Base-by-base conservation (phyloP, 2,797 vertebrate species). In the Chelmon rostratus region DNA sequence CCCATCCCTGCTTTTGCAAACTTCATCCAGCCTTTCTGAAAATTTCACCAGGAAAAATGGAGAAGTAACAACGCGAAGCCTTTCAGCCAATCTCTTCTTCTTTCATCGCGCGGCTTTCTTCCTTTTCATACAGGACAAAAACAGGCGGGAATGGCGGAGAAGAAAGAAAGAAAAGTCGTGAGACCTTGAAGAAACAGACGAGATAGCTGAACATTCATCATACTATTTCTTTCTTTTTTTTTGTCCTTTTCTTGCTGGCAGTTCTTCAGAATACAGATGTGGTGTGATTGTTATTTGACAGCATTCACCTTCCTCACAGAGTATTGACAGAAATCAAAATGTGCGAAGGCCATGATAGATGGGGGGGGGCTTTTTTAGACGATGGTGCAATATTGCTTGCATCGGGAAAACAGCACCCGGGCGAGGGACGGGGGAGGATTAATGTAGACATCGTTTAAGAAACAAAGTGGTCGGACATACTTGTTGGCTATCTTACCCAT, bases 281-380 rank as follows among this genome's bases (percentile, higher is more conserved):
- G 81, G 66, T 53, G 50, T 72, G 77, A 89, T 83, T 84, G 83
- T 73, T 59, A 84, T 89, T 78, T 83, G 83, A 86, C 88, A 74
- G 81, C 81, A 50, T 84, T 88, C 84, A 63, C 82, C 76, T 84
- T 80, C 79, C 79, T 87, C 81, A 73, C 79, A 58, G 44, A 68
- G 38, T 82, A 90, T 88, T 79, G 91, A 89, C 80, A 65, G 77
- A 83, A 72, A 84, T 89, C 86, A 82, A 79, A 91, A 81, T 56
- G 78, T 79, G 72, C 70, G 79, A 84, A 76, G 73, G 85, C 85
- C 64, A 10, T 82, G 75, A 91, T 83, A 78, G 81, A 92, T 89
- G 76, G 65, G 25, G 11, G 25, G 38, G 23, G 57, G 31, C 66
- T 77, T 71, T 75, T 84, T 81, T 47, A 64, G 78, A 68, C 35